A percentile compares a stretch with the other conserved stretches of the same genome.
These are phyloP conservation scores for Stegastes partitus DNA, from an alignment of 2,113 vertebrate genomes.

Conservation along the genomic window DNA sequence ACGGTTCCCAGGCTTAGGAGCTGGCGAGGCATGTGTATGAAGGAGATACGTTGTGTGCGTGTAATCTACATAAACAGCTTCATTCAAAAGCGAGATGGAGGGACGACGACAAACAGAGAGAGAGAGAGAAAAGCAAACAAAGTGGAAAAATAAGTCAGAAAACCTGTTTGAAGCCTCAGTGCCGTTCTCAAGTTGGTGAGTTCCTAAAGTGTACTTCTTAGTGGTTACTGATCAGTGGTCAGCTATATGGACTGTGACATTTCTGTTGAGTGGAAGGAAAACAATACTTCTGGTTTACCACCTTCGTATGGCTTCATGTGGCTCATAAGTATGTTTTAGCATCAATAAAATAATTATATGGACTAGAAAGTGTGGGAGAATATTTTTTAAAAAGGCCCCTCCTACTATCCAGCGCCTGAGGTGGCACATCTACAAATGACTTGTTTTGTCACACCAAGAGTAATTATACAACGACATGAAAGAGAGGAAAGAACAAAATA, in stretches of 20 bases:
- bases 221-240: no score
- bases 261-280: no score
- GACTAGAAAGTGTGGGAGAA: neutral
- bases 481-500: neutral
- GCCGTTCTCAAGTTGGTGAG: neutral
- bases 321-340: neutral
- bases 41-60: conserved; percentile 36
- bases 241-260: no score
- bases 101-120: neutral
- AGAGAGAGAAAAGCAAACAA: neutral
- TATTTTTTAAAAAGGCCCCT: no score
- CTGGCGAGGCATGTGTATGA: conserved; percentile 20
- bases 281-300: no score
- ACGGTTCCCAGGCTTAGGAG: conserved; percentile 50
- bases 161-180: neutral
- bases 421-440: neutral
- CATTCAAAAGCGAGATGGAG: conserved; percentile 39
- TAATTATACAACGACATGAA: no score
- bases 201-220: neutral
- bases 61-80: conserved; percentile 60
- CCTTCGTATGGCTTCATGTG: no score
- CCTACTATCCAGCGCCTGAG: neutral
- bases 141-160: neutral
- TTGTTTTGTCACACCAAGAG: no score
- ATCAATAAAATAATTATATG: neutral